A percentile compares a stretch with the other conserved stretches of the same genome.
phyloP scores from a whole-genome alignment of 2,888 invertebrate species.

The Xylocampa areola region DNA sequence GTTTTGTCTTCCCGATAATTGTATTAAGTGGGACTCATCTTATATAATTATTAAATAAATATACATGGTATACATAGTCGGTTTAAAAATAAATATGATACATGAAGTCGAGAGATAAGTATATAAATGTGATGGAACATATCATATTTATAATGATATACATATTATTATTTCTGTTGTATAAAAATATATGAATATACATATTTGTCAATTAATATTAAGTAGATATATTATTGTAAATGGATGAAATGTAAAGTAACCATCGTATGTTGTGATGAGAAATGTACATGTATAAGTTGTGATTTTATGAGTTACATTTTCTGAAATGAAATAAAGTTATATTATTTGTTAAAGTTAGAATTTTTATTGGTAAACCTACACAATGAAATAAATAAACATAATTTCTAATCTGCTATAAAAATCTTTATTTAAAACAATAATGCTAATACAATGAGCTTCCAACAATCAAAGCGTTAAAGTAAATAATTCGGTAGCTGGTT shows the following conservation, averaged over 20 bases:
- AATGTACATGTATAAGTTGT: conserved; percentile 74
- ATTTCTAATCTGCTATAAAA: neutral
- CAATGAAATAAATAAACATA: neutral
- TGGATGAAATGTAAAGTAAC: conserved; percentile 59
- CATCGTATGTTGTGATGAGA: conserved; percentile 66
- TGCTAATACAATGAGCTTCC: conserved; percentile 2
- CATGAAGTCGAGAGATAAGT: conserved; percentile 61
- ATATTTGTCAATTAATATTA: conserved; percentile 58
- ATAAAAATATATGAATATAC: conserved; percentile 54
- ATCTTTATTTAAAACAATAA: conserved; percentile 9
- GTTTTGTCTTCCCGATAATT: conserved; percentile 33
- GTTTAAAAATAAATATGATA: conserved; percentile 31
- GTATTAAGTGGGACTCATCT: conserved; percentile 14
- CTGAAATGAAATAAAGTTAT: conserved; percentile 77
- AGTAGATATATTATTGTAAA: conserved; percentile 55
- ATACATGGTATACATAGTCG: conserved; percentile 13
- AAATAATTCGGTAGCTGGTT: conserved; percentile 29
- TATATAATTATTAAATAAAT: conserved; percentile 15
- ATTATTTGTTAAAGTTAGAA: conserved; percentile 77
- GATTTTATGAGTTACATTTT: conserved; percentile 75
- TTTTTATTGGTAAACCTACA: conserved; percentile 23
- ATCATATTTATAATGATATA: conserved; percentile 72
- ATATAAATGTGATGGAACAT: conserved; percentile 75
- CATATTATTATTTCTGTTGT: conserved; percentile 54
- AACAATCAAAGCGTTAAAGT: conserved; percentile 24